phyloP scores from a whole-genome alignment of 2,113 vertebrate species.

The Tupaia chinensis region DNA sequence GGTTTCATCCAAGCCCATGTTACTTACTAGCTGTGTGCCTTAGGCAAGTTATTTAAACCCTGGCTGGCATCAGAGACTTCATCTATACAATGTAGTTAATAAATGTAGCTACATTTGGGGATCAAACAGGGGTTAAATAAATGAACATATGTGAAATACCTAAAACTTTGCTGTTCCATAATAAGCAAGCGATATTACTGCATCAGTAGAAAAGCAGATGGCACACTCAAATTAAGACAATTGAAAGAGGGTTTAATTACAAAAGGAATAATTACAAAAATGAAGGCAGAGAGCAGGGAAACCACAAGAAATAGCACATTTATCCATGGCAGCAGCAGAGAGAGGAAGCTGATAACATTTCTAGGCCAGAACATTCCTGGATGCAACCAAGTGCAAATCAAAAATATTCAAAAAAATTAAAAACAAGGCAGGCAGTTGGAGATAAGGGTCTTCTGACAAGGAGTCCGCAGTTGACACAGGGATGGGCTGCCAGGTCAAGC shows the following conservation, averaged over 20 bases:
- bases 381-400: no score
- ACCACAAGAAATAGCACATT: background rate
- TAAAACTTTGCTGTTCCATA: background rate
- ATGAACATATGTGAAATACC: background rate
- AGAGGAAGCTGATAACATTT: background rate
- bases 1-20: background rate
- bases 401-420: no score
- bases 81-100: background rate
- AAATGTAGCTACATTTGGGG: background rate
- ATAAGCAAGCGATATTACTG: fast-evolving
- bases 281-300: background rate
- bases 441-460: no score
- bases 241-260: background rate
- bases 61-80: background rate
- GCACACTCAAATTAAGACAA: background rate
- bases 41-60: background rate
- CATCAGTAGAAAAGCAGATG: background rate
- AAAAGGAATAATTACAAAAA: background rate
- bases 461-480: no score
- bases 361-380: background rate
- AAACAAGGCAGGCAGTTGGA: no score
- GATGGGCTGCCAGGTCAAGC: no score
- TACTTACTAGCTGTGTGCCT: background rate
- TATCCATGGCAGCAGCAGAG: background rate
- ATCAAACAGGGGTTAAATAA: background rate